phyloP scores from a whole-genome alignment of 2,113 vertebrate species.

The Apaloderma vittatum region DNA sequence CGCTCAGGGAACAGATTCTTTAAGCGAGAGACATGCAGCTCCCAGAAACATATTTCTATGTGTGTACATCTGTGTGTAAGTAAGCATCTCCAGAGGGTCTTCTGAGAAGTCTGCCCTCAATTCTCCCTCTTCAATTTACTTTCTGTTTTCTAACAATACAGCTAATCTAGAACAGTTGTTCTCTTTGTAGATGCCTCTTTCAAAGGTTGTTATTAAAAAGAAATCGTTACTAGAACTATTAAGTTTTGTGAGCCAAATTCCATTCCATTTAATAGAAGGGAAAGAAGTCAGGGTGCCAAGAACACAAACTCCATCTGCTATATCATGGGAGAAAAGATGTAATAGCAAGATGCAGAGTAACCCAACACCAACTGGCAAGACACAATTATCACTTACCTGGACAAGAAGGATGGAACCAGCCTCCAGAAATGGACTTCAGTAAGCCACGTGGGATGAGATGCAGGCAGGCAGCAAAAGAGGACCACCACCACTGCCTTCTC shows the following conservation, averaged over 20 bases:
- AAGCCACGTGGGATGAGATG: neutral
- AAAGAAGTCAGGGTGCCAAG: neutral
- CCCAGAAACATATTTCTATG: neutral
- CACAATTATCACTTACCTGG: neutral
- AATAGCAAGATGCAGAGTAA: neutral
- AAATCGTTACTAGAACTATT: neutral
- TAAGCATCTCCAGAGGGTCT: neutral
- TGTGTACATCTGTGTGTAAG: fast-evolving
- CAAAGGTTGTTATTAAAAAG: neutral
- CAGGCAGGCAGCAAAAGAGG: neutral
- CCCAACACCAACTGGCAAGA: neutral
- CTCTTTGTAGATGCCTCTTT: neutral
- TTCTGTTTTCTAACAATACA: neutral
- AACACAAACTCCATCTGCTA: neutral
- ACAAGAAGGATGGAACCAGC: neutral
- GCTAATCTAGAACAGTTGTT: neutral
- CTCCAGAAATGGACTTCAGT: neutral
- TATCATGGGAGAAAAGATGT: neutral
- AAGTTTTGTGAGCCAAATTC: neutral
- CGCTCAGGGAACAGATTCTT: neutral
- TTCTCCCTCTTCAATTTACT: neutral
- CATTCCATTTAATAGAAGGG: neutral
- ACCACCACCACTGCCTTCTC: neutral
- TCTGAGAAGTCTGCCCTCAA: neutral
- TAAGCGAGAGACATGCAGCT: neutral